Evolutionary conservation across 2,888 invertebrate genomes (phyloP), one percentile per base, ranked within the genome.

Genomic region (Idaea biselata): DNA sequence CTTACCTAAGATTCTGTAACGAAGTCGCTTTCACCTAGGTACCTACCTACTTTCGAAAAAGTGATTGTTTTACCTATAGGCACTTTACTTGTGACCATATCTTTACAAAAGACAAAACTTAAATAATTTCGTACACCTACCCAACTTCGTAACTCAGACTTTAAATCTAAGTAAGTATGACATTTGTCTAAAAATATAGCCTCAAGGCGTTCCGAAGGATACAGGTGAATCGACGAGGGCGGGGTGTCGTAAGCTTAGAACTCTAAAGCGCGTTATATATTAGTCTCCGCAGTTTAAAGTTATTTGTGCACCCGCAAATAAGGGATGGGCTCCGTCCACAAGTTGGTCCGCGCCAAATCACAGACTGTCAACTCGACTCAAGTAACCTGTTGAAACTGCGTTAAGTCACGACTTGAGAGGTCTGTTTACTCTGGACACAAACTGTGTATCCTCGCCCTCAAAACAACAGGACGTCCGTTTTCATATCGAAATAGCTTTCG

Each of bases 381-480:
- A 89, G 89, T 88, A 88, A 91, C 90, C 90, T 89, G 89, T 90
- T 91, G 91, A 87, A 87, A 83, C 79, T 82, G 75, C 75, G 81
- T 83, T 83, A 82, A 81, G 83, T 86, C 80, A 79, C 77, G 76
- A 82, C 84, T 84, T 81, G 79, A 80, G 80, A 79, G 79, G 77
- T 77, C 78, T 82, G 83, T 84, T 83, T 82, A 77, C 77, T 79
- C 76, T 80, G 78, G 79, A 81, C 82, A 78, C 77, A 80, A 82
- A 78, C 82, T 81, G 77, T 77, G 18, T 18, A 74, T 73, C 63
- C 58, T 62, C 68, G 62, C 68, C 73, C 75, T 74, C 73, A 73
- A 71, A 73, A 74, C 70, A 73, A 73, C 72, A 68, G 73, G 74
- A 73, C 74, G 69, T 74, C 74, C 72, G 70, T 66, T 72, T 71